Base-by-base conservation (phyloP, 1,140 invertebrate species). In the Drosophila baimaii region DNA sequence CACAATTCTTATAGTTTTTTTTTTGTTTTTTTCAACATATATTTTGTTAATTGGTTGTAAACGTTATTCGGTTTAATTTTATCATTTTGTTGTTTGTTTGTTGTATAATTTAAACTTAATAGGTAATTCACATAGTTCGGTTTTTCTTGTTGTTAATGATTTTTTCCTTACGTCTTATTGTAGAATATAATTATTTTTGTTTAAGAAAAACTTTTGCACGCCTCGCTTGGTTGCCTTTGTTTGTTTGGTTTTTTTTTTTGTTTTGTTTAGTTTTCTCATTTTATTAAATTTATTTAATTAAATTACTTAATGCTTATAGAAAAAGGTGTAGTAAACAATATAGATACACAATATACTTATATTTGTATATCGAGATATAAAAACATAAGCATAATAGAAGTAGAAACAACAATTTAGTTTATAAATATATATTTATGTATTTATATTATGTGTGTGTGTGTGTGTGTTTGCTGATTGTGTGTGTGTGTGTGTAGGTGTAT, bases 351-450 rank as follows among this genome's bases (percentile, higher is more conserved):
- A 44, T 65, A 39, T 76, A 55, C 75, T 59, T 80, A 64, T 81
- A 81, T 64, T 64, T 77, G 63, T 81, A 77, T 68, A 81, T 63
- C 52, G 51, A 74, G 59, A 62, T 44, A 58, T 79, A 80, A 76
- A 79, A 80, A 81, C 65, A 80, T 58, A 79, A 49, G 56, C 56
- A 79, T 82, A 64, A 68, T 76, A n/a, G 72, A 79, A 66, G 79
- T 86, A 86, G 71, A 86, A 85, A 79, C 75, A 86, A 88, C 83
- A 88, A 88, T 82, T 82, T 82, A 55, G 74, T 81, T 75, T 86
- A 64, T 65, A 82, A 71, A 71, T 71, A 71, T 71, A 73, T 81
- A 74, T 74, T 62, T 72, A 77, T 73, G 73, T 72, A 81, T 77
- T 76, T 75, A 75, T 79, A 82, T 81, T 77, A 81, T 61, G 70